A percentile compares a stretch with the other conserved stretches of the same genome.
Conservation (phyloP, 1,140 invertebrate genomes). For the Patella vulgata region DNA sequence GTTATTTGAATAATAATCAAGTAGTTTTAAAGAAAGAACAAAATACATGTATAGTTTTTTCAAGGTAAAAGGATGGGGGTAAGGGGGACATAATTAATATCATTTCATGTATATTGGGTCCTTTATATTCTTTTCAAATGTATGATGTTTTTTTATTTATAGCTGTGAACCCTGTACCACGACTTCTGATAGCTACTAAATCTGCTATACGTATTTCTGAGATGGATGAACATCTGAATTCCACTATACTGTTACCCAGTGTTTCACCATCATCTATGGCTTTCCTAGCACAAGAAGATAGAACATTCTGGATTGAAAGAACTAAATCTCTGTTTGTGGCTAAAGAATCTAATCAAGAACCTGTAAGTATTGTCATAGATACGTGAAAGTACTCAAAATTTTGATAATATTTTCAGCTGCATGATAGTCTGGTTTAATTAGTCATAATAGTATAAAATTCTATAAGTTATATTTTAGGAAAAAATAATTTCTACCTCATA, state of each 20-base stretch:
- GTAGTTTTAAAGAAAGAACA: too few relatives aligned
- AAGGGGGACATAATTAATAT: conserved; percentile 2
- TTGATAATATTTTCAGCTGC: too few relatives aligned
- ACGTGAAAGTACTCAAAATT: too few relatives aligned
- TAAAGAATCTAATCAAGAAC: not conserved
- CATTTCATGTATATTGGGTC: not conserved
- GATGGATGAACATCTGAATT: conserved; percentile 48
- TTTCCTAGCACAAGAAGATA: conserved; percentile 72
- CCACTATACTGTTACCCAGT: conserved; percentile 44
- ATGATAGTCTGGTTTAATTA: too few relatives aligned
- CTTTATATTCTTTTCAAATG: conserved; percentile 2
- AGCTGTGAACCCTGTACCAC: conserved; percentile 79
- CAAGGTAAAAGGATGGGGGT: too few relatives aligned
- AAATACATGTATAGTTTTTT: too few relatives aligned
- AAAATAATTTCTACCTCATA: too few relatives aligned
- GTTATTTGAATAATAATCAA: too few relatives aligned
- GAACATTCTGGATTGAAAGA: conserved; percentile 83
- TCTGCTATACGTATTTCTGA: conserved; percentile 37
- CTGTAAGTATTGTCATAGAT: conserved; percentile 6
- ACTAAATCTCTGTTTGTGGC: conserved; percentile 28
- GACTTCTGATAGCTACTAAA: conserved; percentile 76
- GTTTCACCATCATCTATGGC: conserved; percentile 47
- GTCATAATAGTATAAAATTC: too few relatives aligned
- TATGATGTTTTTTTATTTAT: conserved; percentile 49
- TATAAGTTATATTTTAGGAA: too few relatives aligned